These are phyloP conservation scores for Nestor notabilis DNA, from an alignment of 2,113 vertebrate species.

Conservation along the genomic window DNA sequence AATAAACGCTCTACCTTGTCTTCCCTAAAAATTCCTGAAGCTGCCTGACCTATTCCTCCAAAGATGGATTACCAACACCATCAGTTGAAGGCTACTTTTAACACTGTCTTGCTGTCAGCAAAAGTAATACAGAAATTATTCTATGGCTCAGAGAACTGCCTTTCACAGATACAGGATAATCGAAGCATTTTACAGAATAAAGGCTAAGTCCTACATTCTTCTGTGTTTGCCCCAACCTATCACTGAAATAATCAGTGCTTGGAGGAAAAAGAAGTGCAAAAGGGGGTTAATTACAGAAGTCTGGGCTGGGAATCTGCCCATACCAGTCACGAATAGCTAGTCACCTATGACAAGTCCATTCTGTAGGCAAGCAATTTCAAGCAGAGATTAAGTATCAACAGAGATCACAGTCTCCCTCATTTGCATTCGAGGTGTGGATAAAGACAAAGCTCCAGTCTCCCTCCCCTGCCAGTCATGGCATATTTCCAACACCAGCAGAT, in stretches of 20 bases:
- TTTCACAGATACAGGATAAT: background rate
- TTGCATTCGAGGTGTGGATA: background rate
- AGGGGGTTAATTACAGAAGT: background rate
- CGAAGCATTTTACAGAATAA: background rate
- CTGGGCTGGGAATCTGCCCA: background rate
- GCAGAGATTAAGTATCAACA: background rate
- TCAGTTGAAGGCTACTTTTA: background rate
- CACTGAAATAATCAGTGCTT: background rate
- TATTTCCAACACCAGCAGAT: background rate
- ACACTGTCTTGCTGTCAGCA: background rate
- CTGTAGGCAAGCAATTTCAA: background rate
- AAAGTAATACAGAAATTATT: background rate
- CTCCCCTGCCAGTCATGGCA: fast-evolving
- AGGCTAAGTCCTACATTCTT: background rate
- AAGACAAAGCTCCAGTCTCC: background rate
- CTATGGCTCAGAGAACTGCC: background rate
- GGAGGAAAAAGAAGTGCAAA: background rate
- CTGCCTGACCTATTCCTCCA: background rate
- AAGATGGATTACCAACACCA: background rate
- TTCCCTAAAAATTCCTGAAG: background rate
- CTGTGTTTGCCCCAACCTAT: background rate
- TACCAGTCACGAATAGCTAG: background rate
- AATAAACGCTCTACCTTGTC: background rate
- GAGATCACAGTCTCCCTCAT: background rate
- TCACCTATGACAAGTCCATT: background rate